Percentiles rank a stretch among this genome's conserved stretches.
Evolutionary conservation across 2,888 invertebrate species (phyloP).

Genomic region (Heliconius aoede): DNA sequence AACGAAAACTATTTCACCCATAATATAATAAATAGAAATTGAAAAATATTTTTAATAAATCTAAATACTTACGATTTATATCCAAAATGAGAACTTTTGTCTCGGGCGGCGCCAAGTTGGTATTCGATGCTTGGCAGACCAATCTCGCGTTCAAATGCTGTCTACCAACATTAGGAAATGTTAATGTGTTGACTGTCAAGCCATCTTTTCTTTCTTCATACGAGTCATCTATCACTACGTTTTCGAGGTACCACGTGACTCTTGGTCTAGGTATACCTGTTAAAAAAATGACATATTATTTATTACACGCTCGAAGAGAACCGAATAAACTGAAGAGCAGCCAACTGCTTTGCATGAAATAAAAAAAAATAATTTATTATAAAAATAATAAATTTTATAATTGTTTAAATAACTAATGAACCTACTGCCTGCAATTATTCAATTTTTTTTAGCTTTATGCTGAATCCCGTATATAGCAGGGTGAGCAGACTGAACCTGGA

Average conservation of each 20-base stretch:
- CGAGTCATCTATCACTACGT: slow-evolving; percentile 92
- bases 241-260: slow-evolving; percentile 93
- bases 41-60: not conserved
- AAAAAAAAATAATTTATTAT: not conserved
- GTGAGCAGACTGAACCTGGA: too few relatives aligned
- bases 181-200: slow-evolving; percentile 90
- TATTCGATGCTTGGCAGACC: slow-evolving; percentile 94
- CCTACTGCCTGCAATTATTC: too few relatives aligned
- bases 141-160: slow-evolving; percentile 92
- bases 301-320: not conserved
- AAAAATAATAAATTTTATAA: too few relatives aligned
- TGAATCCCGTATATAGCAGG: too few relatives aligned
- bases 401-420: too few relatives aligned
- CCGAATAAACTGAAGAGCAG: not conserved
- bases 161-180: slow-evolving; percentile 90
- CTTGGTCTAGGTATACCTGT: slow-evolving; percentile 90
- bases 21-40: too few relatives aligned
- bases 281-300: slow-evolving; percentile 15
- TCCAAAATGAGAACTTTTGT: slow-evolving; percentile 91
- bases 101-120: slow-evolving; percentile 90
- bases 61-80: slow-evolving; percentile 90
- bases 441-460: too few relatives aligned
- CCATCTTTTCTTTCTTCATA: slow-evolving; percentile 88
- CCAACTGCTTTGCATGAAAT: not conserved
- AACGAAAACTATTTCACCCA: not conserved